Conservation (phyloP, 2,888 invertebrate species). For the Cyrtodaria siliqua region DNA sequence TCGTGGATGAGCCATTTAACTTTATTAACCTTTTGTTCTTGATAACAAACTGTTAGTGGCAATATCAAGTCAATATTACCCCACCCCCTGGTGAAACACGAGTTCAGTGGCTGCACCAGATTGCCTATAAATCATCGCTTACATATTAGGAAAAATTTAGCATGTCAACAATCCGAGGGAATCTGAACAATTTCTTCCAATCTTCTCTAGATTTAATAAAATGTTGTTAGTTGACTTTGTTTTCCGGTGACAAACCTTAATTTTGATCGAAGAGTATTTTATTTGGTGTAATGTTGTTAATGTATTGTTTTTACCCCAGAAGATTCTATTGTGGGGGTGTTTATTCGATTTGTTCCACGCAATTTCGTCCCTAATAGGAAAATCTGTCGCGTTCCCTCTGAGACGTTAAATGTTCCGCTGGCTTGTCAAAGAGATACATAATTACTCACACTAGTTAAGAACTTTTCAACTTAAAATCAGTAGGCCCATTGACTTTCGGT, state of each 20-base stretch:
- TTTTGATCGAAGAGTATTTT: constrained; percentile 52
- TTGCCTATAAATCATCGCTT: constrained; percentile 29
- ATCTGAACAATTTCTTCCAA: too few relatives aligned
- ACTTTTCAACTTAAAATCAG: too few relatives aligned
- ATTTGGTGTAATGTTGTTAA: constrained; percentile 40
- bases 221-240: constrained; percentile 1
- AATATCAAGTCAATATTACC: constrained; percentile 10
- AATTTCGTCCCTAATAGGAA: constrained; percentile 24
- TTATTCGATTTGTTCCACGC: constrained; percentile 52
- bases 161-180: not conserved
- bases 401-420: too few relatives aligned
- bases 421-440: too few relatives aligned
- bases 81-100: constrained; percentile 33
- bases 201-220: constrained; percentile 16
- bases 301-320: constrained; percentile 34
- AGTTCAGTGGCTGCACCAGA: not conserved
- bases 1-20: constrained; percentile 44
- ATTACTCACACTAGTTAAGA: too few relatives aligned
- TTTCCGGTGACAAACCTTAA: constrained; percentile 36
- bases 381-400: not conserved
- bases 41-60: not conserved
- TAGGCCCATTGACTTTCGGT: too few relatives aligned
- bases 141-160: constrained; percentile 32
- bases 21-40: constrained; percentile 55
- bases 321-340: constrained; percentile 33